Evolutionary conservation across 2,888 invertebrate species (phyloP).

Genomic region (Apotomis capreana): DNA sequence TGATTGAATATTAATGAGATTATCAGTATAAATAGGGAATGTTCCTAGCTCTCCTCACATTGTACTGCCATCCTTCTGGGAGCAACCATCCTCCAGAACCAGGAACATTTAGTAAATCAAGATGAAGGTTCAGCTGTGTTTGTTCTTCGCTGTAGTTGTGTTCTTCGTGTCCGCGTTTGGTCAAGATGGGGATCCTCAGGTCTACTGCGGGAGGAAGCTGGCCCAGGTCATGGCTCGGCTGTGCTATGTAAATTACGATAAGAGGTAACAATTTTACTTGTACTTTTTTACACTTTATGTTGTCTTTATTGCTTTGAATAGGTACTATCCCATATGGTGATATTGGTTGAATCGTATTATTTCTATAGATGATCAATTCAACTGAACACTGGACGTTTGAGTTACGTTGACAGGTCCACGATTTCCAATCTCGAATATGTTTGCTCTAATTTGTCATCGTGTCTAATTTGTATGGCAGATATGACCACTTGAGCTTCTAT

Average conservation of each 20-base stretch:
- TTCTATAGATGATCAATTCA: too few relatives aligned
- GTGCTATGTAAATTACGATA: constrained; percentile 39
- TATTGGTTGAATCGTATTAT: too few relatives aligned
- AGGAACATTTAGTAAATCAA: neutral
- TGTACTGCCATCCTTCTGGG: neutral
- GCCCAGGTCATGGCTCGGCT: constrained; percentile 47
- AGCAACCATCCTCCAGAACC: neutral
- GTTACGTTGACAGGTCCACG: too few relatives aligned
- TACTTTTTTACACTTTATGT: too few relatives aligned
- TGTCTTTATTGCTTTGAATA: neutral
- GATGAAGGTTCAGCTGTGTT: constrained; percentile 28
- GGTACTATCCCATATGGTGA: too few relatives aligned
- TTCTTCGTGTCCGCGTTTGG: constrained; percentile 7
- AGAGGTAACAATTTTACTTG: constrained; percentile 7
- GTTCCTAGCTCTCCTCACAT: neutral
- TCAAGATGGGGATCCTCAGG: constrained; percentile 21
- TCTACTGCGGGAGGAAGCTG: constrained; percentile 51
- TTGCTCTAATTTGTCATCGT: too few relatives aligned
- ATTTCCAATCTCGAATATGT: too few relatives aligned
- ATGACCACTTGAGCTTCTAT: too few relatives aligned
- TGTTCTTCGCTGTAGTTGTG: constrained; percentile 11
- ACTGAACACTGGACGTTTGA: too few relatives aligned
- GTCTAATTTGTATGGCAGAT: too few relatives aligned
- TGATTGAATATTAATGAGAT: constrained; percentile 23
- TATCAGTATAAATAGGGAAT: constrained; percentile 31